These are phyloP conservation scores for Apodemia hepburni DNA, from an alignment of 2,888 invertebrate genomes.

Conservation along the genomic window DNA sequence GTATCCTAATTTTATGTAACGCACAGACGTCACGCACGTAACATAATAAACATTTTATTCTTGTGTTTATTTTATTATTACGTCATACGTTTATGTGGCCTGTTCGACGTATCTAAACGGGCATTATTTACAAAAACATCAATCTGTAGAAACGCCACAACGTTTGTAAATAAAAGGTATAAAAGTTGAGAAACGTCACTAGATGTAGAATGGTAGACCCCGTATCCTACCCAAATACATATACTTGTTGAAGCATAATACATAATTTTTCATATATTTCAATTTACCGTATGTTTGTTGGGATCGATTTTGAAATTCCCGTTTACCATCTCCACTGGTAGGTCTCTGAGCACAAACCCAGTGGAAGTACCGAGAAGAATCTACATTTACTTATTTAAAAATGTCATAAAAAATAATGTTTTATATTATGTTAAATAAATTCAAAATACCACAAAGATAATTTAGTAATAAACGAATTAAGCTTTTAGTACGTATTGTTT, in stretches of 20 bases:
- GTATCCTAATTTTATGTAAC: too few relatives aligned
- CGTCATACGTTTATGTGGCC: background rate
- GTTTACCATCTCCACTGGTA: background rate
- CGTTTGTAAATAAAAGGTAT: constrained; percentile 30
- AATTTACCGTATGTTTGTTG: constrained; percentile 41
- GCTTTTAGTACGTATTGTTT: too few relatives aligned
- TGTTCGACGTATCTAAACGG: background rate
- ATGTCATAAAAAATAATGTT: too few relatives aligned
- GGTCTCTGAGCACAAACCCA: too few relatives aligned
- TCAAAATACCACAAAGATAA: too few relatives aligned
- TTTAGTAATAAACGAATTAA: too few relatives aligned
- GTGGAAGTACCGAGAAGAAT: too few relatives aligned
- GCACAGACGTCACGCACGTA: background rate
- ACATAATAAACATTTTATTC: background rate
- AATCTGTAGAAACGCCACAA: background rate
- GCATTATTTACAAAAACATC: background rate
- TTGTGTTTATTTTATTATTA: too few relatives aligned
- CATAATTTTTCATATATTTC: constrained; percentile 46
- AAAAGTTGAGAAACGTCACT: background rate
- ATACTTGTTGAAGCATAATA: constrained; percentile 75
- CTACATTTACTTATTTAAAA: too few relatives aligned
- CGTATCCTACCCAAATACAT: constrained; percentile 39
- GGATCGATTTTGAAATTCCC: constrained; percentile 1
- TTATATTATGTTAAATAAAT: too few relatives aligned
- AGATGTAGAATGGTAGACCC: constrained; percentile 28